Percentiles rank a stretch among this genome's conserved stretches.
Conservation (phyloP, 1,140 invertebrate genomes). For the Eufriesea mexicana region DNA sequence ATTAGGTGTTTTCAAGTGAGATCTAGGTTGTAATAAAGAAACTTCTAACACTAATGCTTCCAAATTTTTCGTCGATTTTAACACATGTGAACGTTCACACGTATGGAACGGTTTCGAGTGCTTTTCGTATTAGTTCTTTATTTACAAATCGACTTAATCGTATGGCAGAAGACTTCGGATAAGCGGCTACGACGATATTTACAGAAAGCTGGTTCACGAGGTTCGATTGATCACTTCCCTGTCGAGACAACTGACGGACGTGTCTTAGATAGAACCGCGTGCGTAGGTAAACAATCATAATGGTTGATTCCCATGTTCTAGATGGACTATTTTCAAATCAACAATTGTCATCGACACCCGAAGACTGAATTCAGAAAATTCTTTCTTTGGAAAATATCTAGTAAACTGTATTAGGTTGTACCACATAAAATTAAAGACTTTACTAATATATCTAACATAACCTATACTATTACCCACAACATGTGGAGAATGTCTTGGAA, state of each 20-base stretch:
- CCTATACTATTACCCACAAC: too few relatives aligned
- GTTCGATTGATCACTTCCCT: not conserved
- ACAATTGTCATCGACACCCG: not conserved
- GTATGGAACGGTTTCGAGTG: not conserved
- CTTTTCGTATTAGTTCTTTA: conserved; percentile 1
- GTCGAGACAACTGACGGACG: not conserved
- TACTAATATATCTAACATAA: too few relatives aligned
- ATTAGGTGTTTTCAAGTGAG: too few relatives aligned
- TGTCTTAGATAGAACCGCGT: conserved; percentile 23
- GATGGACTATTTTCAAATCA: not conserved
- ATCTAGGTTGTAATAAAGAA: not conserved
- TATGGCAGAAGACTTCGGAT: conserved; percentile 43
- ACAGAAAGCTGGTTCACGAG: conserved; percentile 34
- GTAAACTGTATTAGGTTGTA: too few relatives aligned
- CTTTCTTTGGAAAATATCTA: not conserved
- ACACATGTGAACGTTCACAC: not conserved
- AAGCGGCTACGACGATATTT: conserved; percentile 46
- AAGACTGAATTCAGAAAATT: not conserved
- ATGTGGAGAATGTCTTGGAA: too few relatives aligned
- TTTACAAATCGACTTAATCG: conserved; percentile 45
- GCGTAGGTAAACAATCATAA: conserved; percentile 13
- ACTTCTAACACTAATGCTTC: not conserved
- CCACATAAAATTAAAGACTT: too few relatives aligned
- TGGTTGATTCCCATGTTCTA: not conserved
- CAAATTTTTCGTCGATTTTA: not conserved